Conservation (phyloP, 2,888 invertebrate species). For the Chaetoderma sp. region DNA sequence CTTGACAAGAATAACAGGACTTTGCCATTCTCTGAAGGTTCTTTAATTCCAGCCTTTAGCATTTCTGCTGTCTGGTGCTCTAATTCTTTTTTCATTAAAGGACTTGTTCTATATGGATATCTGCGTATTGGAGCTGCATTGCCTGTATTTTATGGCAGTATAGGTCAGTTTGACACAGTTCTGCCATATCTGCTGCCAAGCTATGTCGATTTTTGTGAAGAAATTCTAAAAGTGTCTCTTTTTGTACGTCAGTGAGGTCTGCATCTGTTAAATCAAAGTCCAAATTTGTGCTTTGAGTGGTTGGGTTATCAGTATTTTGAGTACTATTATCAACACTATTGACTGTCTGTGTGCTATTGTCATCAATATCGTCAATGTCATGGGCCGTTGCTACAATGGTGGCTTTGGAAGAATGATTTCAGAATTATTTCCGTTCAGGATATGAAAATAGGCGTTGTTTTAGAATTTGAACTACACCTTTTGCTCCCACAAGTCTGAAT, state of each 20-base stretch:
- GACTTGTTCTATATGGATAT: neutral
- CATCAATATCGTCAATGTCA: too few relatives aligned
- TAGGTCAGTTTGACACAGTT: neutral
- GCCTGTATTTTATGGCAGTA: neutral
- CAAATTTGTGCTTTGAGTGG: too few relatives aligned
- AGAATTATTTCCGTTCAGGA: too few relatives aligned
- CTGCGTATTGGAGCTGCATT: neutral
- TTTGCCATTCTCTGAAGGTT: constrained; percentile 13
- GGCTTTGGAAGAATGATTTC: too few relatives aligned
- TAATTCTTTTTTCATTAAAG: neutral
- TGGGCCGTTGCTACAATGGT: too few relatives aligned
- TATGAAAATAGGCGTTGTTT: too few relatives aligned
- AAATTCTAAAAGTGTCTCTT: constrained; percentile 2
- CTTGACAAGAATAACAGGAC: constrained; percentile 18
- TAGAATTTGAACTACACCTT: too few relatives aligned
- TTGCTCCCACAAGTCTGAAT: too few relatives aligned
- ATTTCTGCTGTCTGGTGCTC: constrained; percentile 7
- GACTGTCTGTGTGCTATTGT: too few relatives aligned
- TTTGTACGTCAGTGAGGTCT: neutral
- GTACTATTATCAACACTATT: too few relatives aligned
- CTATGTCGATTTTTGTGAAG: neutral
- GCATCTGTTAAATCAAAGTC: neutral
- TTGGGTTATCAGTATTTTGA: too few relatives aligned
- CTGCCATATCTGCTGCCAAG: constrained; percentile 5
- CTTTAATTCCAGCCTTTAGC: constrained; percentile 8